Evolutionary conservation across 2,113 vertebrate genomes (phyloP), one percentile per base, ranked within the genome.

Genomic region (Puma concolor): DNA sequence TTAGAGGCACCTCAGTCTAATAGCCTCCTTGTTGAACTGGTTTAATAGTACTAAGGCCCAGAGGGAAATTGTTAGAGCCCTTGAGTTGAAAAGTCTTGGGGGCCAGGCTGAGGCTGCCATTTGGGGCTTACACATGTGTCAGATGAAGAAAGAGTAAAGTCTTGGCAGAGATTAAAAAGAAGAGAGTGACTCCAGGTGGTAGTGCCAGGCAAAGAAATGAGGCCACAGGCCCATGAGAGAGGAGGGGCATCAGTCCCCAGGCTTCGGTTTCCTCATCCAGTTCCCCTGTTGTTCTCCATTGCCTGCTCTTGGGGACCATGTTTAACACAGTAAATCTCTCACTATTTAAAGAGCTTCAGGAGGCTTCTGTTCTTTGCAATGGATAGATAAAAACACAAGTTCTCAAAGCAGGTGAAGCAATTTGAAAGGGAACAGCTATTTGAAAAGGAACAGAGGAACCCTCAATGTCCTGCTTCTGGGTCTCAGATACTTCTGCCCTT

Each of bases 221-320:
- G 57, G 31, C 33, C 33, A 4, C 4, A 0, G 66, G 12, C 44
- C 57, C 0, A 0, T 6, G 29, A 50, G n/a, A 36, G 31, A 48
- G 52, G 38, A 74, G 16, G 23, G 71, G 23, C 31, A 14, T 7
- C 19, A 4, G 83, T 2, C 31, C 21, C 57, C 4, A 0, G 13
- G 11, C 66, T 54, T 79, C 2, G 8, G 15, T 1, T 88, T 33
- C 50, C 36, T 88, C 41, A 17, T 23, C 27, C 14, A 25, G 27
- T 64, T 52, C 76, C 27, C 2, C n/a, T 1, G 1, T 86, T 80
- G 52, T 17, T 14, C 63, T 83, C 88, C 23, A 1, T n/a, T 11
- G 23, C 19, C 38, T 66, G 4, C 19, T 38, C 17, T 80, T 33
- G 38, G 60, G 4, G 13, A 6, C 38, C 23, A 9, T 19, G 7